A percentile compares a stretch with the other conserved stretches of the same genome.
These are phyloP conservation scores for Peromyscus eremicus DNA, from an alignment of 2,797 vertebrate genomes.

Conservation along the genomic window DNA sequence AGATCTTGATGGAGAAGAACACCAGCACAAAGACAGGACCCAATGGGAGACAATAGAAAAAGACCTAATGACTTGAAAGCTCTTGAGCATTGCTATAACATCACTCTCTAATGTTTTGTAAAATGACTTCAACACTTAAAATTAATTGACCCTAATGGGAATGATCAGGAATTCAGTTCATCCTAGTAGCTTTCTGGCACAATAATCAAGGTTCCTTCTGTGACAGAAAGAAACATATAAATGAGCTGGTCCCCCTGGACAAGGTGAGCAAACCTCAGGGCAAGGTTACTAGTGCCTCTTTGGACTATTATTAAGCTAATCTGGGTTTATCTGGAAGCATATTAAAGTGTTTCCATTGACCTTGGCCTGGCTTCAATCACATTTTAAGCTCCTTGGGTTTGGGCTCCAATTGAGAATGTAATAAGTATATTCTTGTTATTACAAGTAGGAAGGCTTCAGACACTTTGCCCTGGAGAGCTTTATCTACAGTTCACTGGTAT, in stretches of 20 bases:
- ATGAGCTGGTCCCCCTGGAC: not conserved
- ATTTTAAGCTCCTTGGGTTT: not conserved
- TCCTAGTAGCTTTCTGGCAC: not conserved
- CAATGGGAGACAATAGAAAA: not conserved
- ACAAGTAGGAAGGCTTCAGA: not conserved
- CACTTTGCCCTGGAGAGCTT: not conserved
- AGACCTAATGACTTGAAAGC: not conserved
- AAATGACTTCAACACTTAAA: slow-evolving; percentile 14
- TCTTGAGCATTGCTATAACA: not conserved
- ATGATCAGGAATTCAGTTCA: not conserved
- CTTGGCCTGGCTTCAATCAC: not conserved
- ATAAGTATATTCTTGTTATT: not conserved
- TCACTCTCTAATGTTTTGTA: not conserved
- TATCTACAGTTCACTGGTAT: not conserved
- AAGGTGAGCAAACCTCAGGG: not conserved
- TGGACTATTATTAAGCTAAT: not conserved
- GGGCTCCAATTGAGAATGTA: not conserved
- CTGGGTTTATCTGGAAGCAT: not conserved
- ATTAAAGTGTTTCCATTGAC: not conserved
- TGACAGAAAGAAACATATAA: not conserved
- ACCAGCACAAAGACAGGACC: not conserved
- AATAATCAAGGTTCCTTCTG: not conserved
- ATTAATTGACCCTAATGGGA: not conserved
- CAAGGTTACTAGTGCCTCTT: too few species aligned
- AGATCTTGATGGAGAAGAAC: not conserved